Conservation (phyloP, 2,113 vertebrate species). For the Trichomycterus rosablanca region DNA sequence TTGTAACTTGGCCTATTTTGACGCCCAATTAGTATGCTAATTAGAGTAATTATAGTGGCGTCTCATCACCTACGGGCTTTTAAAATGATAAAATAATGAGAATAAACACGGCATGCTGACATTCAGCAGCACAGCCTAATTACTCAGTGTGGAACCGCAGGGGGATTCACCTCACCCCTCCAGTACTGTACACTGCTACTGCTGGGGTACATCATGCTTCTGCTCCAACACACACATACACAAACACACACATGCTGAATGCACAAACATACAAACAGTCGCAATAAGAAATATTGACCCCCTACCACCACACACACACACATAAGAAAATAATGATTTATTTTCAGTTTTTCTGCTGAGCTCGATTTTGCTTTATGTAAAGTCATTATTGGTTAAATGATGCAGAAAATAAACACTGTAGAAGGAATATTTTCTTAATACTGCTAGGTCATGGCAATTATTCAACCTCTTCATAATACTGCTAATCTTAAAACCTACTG, state of each 20-base stretch:
- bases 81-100: constrained; percentile 92
- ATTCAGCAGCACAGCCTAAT: constrained; percentile 84
- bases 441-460: too few species aligned
- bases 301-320: neutral
- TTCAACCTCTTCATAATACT: too few species aligned
- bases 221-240: constrained; percentile 42
- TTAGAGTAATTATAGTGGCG: constrained; percentile 88
- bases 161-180: constrained; percentile 48
- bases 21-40: constrained; percentile 92
- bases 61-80: constrained; percentile 88
- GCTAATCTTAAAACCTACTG: too few species aligned
- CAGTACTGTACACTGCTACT: constrained; percentile 74
- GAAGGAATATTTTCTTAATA: too few species aligned
- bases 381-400: too few species aligned
- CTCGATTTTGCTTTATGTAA: too few species aligned
- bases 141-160: constrained; percentile 76
- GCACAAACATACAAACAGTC: constrained; percentile 7
- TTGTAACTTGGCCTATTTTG: constrained; percentile 84
- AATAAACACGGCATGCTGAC: constrained; percentile 87
- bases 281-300: too few species aligned
- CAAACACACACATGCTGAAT: constrained; percentile 10
- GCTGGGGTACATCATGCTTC: constrained; percentile 65
- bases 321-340: neutral
- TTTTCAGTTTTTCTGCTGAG: too few species aligned
- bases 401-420: too few species aligned